A percentile compares a stretch with the other conserved stretches of the same genome.
These are phyloP conservation scores for Prunella strophiata DNA, from an alignment of 2,797 vertebrate species.

Conservation along the genomic window DNA sequence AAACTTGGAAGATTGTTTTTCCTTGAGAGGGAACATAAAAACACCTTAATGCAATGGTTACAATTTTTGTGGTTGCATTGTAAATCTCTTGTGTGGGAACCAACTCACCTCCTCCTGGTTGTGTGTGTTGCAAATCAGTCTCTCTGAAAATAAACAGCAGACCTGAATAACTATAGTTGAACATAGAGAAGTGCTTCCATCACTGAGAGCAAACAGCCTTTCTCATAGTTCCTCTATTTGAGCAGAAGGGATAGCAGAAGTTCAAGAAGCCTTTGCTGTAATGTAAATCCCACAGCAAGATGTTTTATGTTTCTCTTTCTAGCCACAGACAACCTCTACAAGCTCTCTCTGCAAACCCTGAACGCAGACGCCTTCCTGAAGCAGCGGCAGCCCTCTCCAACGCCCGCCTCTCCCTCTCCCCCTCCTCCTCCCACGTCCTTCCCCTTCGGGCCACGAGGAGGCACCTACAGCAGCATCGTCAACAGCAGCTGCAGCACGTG, in stretches of 20 bases:
- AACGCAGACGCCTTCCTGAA: slow-evolving; percentile 95
- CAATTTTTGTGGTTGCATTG: neutral
- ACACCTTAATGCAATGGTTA: neutral
- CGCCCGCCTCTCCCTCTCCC: slow-evolving; percentile 85
- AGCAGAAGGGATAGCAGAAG: neutral
- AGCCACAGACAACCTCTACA: slow-evolving; percentile 94
- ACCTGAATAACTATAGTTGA: neutral
- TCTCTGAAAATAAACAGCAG: neutral
- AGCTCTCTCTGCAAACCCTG: slow-evolving; percentile 94
- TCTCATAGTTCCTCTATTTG: neutral
- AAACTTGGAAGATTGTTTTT: neutral
- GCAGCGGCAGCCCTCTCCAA: slow-evolving; percentile 84
- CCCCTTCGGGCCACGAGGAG: slow-evolving; percentile 75
- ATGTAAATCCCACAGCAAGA: neutral
- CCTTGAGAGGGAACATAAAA: neutral
- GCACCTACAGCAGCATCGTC: slow-evolving; percentile 91
- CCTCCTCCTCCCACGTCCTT: slow-evolving; percentile 79
- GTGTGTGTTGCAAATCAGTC: neutral
- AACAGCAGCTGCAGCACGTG: slow-evolving; percentile 82
- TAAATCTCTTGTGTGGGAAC: neutral
- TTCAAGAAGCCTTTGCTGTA: neutral
- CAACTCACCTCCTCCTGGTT: neutral
- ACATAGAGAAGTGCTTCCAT: neutral
- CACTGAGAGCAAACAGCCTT: neutral
- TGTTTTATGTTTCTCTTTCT: slow-evolving; percentile 50